Evolutionary conservation across 2,888 invertebrate genomes (phyloP), one percentile per base, ranked within the genome.

Genomic region (Caenorhabditis imperialis): DNA sequence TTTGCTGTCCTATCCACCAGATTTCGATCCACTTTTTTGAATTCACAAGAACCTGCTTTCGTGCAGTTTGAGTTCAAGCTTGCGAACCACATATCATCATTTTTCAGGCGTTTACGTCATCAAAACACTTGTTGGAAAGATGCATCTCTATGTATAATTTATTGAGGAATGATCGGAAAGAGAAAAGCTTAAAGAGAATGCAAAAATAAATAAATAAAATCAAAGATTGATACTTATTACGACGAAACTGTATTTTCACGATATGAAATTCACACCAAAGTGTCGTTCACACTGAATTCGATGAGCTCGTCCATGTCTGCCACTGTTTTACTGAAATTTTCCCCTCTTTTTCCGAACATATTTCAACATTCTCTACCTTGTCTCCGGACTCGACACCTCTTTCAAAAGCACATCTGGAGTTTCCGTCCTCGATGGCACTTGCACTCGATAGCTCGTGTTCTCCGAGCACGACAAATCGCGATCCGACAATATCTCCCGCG

Each of bases 201-300:
- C n/a, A n/a, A n/a, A n/a, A n/a, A n/a, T n/a, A n/a, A n/a, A n/a
- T n/a, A n/a, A n/a, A n/a, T n/a, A n/a, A n/a, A n/a, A n/a, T n/a
- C n/a, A n/a, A n/a, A n/a, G n/a, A n/a, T n/a, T n/a, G n/a, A n/a
- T n/a, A 16, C 16, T 8, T 40, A 16, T 40, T 40, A 18, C 18
- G n/a, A 40, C n/a, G n/a, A 40, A 40, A 40, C 14, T 5, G 14
- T 14, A 40, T 40, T 5, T 40, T 40, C 14, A 6, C n/a, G 7
- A n/a, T 6, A 40, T 40, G 5, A 37, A 12, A 47, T 38, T 69
- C 35, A 69, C 14, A 69, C 69, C 4, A 69, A 23, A 4, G 69
- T 69, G 48, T 69, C 69, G 22, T 69, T 69, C 33, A 60, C 60
- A 40, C 60, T 69, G 54, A 69, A 69, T 25, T 69, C 69, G n/a